phyloP scores from a whole-genome alignment of 2,888 invertebrate species.

The Lochmaea capreae region DNA sequence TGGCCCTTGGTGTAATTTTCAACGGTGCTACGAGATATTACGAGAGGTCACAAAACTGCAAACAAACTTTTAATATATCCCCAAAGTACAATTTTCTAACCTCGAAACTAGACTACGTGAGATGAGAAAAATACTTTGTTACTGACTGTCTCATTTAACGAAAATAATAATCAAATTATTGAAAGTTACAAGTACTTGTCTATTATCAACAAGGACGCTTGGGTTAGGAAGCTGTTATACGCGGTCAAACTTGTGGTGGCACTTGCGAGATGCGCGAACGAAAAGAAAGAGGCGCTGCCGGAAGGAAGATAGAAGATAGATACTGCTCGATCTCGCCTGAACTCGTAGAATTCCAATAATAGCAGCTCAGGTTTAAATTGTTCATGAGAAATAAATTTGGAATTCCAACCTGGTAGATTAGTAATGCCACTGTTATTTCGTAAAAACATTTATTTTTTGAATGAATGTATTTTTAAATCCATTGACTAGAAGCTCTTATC shows the following conservation, averaged over 20 bases:
- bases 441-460: neutral
- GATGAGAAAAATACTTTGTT: slow-evolving; percentile 35
- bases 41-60: slow-evolving; percentile 50
- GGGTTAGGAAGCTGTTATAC: no score
- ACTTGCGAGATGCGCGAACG: no score
- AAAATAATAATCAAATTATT: neutral
- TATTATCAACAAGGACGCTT: no score
- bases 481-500: neutral
- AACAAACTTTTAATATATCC: slow-evolving; percentile 62
- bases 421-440: no score
- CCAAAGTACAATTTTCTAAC: slow-evolving; percentile 59
- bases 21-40: slow-evolving; percentile 31
- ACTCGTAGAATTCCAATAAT: no score
- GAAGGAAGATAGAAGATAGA: no score
- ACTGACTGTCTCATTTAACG: neutral
- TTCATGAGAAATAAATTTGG: no score
- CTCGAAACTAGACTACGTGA: slow-evolving; percentile 50
- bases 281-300: no score
- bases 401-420: no score
- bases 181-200: neutral
- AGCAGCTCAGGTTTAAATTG: no score
- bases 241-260: no score
- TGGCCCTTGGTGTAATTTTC: slow-evolving; percentile 30
- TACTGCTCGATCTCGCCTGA: no score
- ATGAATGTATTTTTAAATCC: neutral